phyloP scores from a whole-genome alignment of 2,797 vertebrate species.

The Adelosebastes latens region DNA sequence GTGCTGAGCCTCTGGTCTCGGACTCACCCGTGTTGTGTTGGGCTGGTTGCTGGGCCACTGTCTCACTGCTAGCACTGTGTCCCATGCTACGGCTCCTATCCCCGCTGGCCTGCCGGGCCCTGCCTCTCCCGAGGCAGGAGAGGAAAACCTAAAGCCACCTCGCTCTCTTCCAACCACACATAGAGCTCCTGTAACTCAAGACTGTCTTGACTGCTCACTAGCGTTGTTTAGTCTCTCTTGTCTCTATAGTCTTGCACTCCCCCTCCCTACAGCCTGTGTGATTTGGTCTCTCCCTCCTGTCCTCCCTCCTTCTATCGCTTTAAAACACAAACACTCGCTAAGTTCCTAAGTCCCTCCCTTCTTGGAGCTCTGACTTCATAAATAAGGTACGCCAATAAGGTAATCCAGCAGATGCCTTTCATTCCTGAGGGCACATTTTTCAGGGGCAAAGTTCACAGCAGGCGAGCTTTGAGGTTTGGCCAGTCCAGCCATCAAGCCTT shows the following conservation, averaged over 20 bases:
- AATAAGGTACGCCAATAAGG: slow-evolving; percentile 76
- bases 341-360: slow-evolving; percentile 73
- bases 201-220: slow-evolving; percentile 53
- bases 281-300: slow-evolving; percentile 55
- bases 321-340: slow-evolving; percentile 61
- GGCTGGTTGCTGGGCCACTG: slow-evolving; percentile 71
- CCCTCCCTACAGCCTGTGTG: slow-evolving; percentile 53
- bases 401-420: slow-evolving; percentile 85
- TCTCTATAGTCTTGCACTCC: slow-evolving; percentile 44
- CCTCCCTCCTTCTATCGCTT: slow-evolving; percentile 48
- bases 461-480: slow-evolving; percentile 77
- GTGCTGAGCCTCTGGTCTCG: background rate
- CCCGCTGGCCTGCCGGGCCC: slow-evolving; percentile 58
- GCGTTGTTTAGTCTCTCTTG: slow-evolving; percentile 29
- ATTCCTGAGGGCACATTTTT: slow-evolving; percentile 86
- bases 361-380: slow-evolving; percentile 76
- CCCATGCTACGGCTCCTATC: slow-evolving; percentile 79
- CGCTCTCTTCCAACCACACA: slow-evolving; percentile 28
- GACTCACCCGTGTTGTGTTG: slow-evolving; percentile 75
- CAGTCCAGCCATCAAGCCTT: slow-evolving; percentile 33
- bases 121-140: slow-evolving; percentile 72
- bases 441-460: slow-evolving; percentile 83
- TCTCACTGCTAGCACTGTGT: slow-evolving; percentile 75
- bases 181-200: slow-evolving; percentile 61
- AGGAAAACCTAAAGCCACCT: slow-evolving; percentile 50